phyloP scores from a whole-genome alignment of 2,113 vertebrate species.

The Emydocephalus ijimae region DNA sequence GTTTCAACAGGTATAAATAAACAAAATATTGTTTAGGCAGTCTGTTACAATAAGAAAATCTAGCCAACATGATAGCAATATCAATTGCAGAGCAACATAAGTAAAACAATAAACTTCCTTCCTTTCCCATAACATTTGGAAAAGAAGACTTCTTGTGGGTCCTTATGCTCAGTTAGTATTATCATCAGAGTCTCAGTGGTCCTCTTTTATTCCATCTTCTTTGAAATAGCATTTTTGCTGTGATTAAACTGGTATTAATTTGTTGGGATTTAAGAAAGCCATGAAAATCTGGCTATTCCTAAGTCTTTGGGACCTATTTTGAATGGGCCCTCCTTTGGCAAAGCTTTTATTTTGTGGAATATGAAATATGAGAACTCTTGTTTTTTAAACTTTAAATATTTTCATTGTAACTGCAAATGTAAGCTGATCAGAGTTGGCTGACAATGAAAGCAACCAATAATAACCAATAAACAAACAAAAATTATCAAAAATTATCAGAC shows the following conservation, averaged over 20 bases:
- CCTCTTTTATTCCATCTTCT: background rate
- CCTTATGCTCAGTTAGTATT: background rate
- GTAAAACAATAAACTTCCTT: background rate
- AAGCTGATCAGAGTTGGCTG: background rate
- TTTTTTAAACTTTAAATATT: background rate
- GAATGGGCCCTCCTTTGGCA: background rate
- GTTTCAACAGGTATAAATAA: constrained; percentile 21
- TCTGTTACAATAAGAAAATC: constrained; percentile 59
- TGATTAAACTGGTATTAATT: background rate
- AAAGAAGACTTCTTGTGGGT: background rate
- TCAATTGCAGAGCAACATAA: constrained; percentile 53
- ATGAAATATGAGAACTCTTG: background rate
- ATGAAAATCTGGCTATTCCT: background rate
- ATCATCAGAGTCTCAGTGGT: background rate
- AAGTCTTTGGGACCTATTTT: background rate
- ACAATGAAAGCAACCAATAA: background rate
- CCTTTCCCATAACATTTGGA: background rate
- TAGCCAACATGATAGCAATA: constrained; percentile 58
- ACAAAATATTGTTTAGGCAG: constrained; percentile 55
- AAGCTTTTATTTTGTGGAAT: background rate
- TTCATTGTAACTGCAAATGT: background rate
- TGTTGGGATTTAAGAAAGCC: background rate
- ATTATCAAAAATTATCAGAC: background rate
- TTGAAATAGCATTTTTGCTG: background rate
- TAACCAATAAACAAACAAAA: background rate